Base-by-base conservation (phyloP, 2,888 invertebrate genomes). In the Flexamia atlantica region DNA sequence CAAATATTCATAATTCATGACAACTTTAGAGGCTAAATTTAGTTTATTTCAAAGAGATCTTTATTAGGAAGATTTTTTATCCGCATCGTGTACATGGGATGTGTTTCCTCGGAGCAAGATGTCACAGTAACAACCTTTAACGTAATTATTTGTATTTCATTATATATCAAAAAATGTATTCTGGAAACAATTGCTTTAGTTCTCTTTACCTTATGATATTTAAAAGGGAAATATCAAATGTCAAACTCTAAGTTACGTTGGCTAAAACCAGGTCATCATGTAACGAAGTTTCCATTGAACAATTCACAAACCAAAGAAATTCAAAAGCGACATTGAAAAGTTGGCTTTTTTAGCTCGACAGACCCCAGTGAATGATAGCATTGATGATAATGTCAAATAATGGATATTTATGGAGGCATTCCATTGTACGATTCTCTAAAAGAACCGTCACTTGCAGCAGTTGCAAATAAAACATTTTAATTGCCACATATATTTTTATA, bases 351-450 rank as follows among this genome's bases (percentile, higher is more conserved):
- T 30, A 28, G 64, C 64, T 17, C 5, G 28, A 3, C 64, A 14
- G 5, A 23, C 28, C 64, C 14, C 28, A 64, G 64, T 64, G 64
- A 64, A 64, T 64, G 64, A 64, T 64, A 28, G 64, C 30, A 64
- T 64, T 64, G 64, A 64, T 30, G 64, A 64, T 64, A 64, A 64
- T 64, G 64, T 64, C 64, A 64, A 64, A 64, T 64, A 64, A 64
- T 64, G 25, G 64, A 25, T 28, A 64, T 64, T 64, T 64, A 64
- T 64, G 64, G 17, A 3, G 28, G 28, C 28, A 28, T 2, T 28
- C 14, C 64, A 64, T 64, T 64, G 64, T 30, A 28, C 25, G 14
- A 17, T 30, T 9, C 64, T 28, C 28, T 64, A 30, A 64, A 28
- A 28, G 30, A 17, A 4, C 30, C 14, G 14, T 30, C 30, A 28